These are phyloP conservation scores for Stenotaenia linearis DNA, from an alignment of 2,888 invertebrate species.

Conservation along the genomic window DNA sequence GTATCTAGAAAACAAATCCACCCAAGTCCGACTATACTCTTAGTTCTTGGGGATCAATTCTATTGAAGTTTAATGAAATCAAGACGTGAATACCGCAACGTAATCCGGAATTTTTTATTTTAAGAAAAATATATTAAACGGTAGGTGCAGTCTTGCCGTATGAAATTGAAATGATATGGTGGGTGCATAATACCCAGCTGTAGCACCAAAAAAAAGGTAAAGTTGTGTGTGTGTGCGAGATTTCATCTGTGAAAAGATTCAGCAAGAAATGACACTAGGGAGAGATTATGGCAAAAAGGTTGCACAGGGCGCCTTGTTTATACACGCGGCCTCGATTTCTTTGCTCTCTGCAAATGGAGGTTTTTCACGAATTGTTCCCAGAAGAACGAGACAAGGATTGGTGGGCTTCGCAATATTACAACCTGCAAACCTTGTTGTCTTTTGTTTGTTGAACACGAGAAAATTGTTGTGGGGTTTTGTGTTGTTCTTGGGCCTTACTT, in stretches of 20 bases:
- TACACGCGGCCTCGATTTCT: constrained; percentile 14
- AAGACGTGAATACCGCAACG: too few relatives aligned
- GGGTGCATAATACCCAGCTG: background rate
- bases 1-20: too few relatives aligned
- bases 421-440: background rate
- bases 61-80: too few relatives aligned
- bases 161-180: background rate
- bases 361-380: constrained; percentile 15
- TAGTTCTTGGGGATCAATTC: too few relatives aligned
- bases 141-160: too few relatives aligned
- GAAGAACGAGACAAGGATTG: constrained; percentile 21
- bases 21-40: too few relatives aligned
- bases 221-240: background rate
- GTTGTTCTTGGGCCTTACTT: background rate
- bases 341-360: constrained; percentile 13
- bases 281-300: constrained; percentile 20
- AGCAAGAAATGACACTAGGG: constrained; percentile 7
- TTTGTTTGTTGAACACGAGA: background rate
- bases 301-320: constrained; percentile 15
- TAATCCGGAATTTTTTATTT: too few relatives aligned
- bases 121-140: too few relatives aligned
- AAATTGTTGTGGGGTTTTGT: background rate
- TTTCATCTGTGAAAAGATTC: constrained; percentile 24
- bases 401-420: background rate
- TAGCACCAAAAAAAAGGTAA: background rate